phyloP scores from a whole-genome alignment of 1,140 invertebrate species.

The Camponotus pennsylvanicus region DNA sequence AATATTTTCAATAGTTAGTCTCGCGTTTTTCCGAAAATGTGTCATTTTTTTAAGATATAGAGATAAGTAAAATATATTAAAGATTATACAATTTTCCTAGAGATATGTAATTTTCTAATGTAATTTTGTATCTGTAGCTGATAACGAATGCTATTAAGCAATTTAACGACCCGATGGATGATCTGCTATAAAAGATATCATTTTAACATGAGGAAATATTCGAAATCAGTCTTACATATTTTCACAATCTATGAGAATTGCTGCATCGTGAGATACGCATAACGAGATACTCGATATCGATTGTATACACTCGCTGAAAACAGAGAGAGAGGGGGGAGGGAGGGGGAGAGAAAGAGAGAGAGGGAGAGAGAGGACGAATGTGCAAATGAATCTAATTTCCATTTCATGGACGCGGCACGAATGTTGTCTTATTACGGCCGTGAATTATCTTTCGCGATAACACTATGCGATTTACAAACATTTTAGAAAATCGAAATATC shows the following conservation, averaged over 20 bases:
- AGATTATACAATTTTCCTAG: not conserved
- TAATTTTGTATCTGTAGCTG: not conserved
- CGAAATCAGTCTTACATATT: not conserved
- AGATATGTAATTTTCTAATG: not conserved
- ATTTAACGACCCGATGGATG: too few species aligned
- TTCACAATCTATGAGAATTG: conserved; percentile 1
- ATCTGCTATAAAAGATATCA: not conserved
- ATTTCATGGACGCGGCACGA: conserved; percentile 41
- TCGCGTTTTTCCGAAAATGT: not conserved
- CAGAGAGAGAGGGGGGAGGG: not conserved
- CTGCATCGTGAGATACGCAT: not conserved
- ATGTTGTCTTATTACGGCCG: conserved; percentile 70
- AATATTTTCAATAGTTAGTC: not conserved
- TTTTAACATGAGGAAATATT: not conserved
- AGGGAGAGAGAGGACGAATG: conserved; percentile 38
- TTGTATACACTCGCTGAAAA: conserved; percentile 49
- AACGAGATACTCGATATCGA: conserved; percentile 65
- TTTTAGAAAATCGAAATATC: conserved; percentile 14
- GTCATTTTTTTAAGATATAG: not conserved
- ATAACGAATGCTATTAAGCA: not conserved
- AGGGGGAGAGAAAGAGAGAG: too few species aligned
- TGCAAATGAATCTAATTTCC: conserved; percentile 70
- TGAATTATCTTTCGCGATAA: conserved; percentile 71
- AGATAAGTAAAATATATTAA: not conserved
- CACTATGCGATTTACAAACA: conserved; percentile 59